phyloP scores from a whole-genome alignment of 1,140 invertebrate species.

The Drosophila ohnishii region DNA sequence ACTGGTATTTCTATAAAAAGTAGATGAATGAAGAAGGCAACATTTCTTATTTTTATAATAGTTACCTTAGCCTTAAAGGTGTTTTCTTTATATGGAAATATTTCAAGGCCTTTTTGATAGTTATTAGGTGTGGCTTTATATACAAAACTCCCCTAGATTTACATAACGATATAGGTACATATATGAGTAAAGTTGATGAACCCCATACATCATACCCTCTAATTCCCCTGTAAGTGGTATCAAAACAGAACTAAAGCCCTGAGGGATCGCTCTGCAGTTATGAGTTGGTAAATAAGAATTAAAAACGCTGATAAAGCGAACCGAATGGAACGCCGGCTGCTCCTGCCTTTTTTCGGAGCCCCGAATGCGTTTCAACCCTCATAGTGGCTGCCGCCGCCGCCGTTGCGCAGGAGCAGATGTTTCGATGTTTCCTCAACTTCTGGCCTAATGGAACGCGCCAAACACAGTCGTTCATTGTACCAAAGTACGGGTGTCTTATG shows the following conservation, averaged over 20 bases:
- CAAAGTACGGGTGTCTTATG: conserved; percentile 64
- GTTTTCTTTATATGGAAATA: background rate
- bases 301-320: conserved; percentile 72
- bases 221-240: conserved; percentile 20
- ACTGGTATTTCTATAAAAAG: conserved; percentile 1
- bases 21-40: background rate
- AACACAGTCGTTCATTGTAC: conserved; percentile 57
- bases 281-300: conserved; percentile 76
- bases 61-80: background rate
- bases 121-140: background rate
- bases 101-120: background rate
- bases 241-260: conserved; percentile 23
- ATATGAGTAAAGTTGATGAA: conserved; percentile 7
- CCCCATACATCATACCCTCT: conserved; percentile 17
- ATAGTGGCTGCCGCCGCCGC: background rate
- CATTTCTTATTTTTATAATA: background rate
- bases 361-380: conserved; percentile 71
- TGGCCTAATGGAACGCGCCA: conserved; percentile 76
- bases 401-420: conserved; percentile 73
- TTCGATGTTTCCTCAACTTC: conserved; percentile 37
- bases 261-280: conserved; percentile 45
- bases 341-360: conserved; percentile 36
- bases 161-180: background rate
- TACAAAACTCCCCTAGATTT: conserved; percentile 8
- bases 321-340: conserved; percentile 64